These are phyloP conservation scores for Drosophila kohkoa DNA, from an alignment of 1,140 invertebrate genomes.

Conservation along the genomic window DNA sequence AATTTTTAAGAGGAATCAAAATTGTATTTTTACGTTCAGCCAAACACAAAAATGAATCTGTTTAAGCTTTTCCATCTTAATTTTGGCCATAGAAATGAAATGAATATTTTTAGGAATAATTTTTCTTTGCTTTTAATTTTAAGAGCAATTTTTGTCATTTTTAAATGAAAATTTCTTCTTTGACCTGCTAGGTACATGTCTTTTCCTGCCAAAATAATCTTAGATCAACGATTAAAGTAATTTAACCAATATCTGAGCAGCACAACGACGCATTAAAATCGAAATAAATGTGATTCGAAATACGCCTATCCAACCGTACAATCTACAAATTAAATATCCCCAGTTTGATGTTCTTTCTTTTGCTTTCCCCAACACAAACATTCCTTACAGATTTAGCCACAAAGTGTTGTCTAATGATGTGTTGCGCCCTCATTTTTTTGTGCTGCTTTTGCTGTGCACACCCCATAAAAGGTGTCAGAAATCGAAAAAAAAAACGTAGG, in stretches of 20 bases:
- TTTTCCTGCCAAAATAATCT: neutral
- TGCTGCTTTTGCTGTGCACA: slow-evolving; percentile 26
- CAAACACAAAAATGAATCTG: too few species aligned
- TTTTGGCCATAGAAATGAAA: too few species aligned
- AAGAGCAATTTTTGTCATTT: too few species aligned
- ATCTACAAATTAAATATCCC: slow-evolving; percentile 38
- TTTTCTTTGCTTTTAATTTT: too few species aligned
- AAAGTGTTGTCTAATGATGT: slow-evolving; percentile 65
- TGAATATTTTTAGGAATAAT: too few species aligned
- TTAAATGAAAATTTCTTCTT: neutral
- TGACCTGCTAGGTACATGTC: neutral
- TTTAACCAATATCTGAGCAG: slow-evolving; percentile 4
- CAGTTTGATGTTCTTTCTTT: neutral
- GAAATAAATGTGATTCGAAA: slow-evolving; percentile 20
- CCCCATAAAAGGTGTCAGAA: slow-evolving; percentile 33
- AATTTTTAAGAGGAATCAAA: too few species aligned
- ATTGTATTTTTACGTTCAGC: too few species aligned
- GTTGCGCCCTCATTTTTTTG: slow-evolving; percentile 42
- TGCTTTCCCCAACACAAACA: neutral
- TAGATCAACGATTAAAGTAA: slow-evolving; percentile 7
- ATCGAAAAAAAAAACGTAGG: slow-evolving; percentile 21
- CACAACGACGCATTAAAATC: slow-evolving; percentile 12
- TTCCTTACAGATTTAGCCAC: slow-evolving; percentile 17
- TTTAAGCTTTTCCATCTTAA: too few species aligned
- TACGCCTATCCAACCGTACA: neutral